A percentile compares a stretch with the other conserved stretches of the same genome.
Conservation (phyloP, 2,113 vertebrate genomes). For the Corythornis vintsioides region DNA sequence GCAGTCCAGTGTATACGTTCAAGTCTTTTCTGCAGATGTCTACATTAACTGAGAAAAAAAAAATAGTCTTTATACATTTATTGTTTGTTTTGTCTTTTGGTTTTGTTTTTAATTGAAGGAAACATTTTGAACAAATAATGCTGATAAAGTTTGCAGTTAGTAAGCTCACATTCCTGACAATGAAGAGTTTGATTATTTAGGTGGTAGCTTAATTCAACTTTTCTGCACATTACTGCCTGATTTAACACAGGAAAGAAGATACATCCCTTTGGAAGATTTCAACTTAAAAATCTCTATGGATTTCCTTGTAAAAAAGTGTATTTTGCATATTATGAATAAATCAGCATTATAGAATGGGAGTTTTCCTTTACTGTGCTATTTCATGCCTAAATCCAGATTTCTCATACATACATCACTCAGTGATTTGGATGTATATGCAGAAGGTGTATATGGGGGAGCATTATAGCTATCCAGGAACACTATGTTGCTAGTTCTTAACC, state of each 20-base stretch:
- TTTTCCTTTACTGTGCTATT: background rate
- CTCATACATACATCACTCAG: background rate
- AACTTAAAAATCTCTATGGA: background rate
- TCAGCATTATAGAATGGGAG: background rate
- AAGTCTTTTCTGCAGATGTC: background rate
- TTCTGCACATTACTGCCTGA: background rate
- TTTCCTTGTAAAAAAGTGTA: background rate
- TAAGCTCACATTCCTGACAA: background rate
- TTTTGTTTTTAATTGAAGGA: slow-evolving; percentile 17
- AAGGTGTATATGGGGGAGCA: background rate
- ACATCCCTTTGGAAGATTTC: background rate
- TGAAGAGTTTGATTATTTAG: background rate
- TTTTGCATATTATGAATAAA: background rate
- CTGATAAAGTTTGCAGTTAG: background rate
- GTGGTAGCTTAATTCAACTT: background rate
- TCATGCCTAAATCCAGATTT: background rate
- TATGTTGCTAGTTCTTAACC: background rate
- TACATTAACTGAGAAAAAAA: background rate
- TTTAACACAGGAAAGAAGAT: background rate
- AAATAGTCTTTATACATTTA: background rate
- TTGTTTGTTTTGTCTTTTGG: background rate
- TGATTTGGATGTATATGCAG: rapidly evolving
- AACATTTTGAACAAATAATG: slow-evolving; percentile 13
- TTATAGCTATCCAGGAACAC: background rate
- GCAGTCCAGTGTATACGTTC: background rate